These are phyloP conservation scores for Scarus forsteni DNA, from an alignment of 2,797 vertebrate species.

Conservation along the genomic window DNA sequence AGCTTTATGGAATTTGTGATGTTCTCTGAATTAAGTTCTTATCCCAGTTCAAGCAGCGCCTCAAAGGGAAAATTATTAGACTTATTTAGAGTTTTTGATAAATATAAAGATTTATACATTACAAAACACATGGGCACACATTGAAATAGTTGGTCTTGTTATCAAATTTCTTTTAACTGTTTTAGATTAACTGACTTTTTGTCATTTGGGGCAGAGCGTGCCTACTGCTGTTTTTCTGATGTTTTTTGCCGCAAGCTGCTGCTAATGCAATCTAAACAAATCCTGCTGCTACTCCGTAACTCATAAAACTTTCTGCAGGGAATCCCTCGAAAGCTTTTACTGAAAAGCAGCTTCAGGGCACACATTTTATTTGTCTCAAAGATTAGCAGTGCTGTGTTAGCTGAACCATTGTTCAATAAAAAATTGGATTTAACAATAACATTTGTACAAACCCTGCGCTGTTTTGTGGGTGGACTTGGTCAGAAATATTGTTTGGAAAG, in stretches of 20 bases:
- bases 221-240: background rate
- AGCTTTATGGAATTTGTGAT: too few relatives aligned
- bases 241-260: constrained; percentile 12
- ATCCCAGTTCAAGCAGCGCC: too few relatives aligned
- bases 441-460: background rate
- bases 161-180: too few relatives aligned
- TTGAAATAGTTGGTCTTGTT: too few relatives aligned
- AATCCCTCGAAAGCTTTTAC: constrained; percentile 14
- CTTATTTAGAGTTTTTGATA: too few relatives aligned
- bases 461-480: background rate
- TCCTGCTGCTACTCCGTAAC: constrained; percentile 9
- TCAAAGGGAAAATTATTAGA: too few relatives aligned
- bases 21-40: too few relatives aligned
- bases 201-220: background rate
- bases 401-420: background rate
- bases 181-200: too few relatives aligned
- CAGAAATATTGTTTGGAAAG: constrained; percentile 14
- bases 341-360: background rate
- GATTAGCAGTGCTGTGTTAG: constrained; percentile 6
- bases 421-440: constrained; percentile 2
- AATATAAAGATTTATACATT: too few relatives aligned
- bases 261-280: constrained; percentile 10
- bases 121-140: too few relatives aligned
- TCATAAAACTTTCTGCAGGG: constrained; percentile 2
- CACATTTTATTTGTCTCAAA: constrained; percentile 3